These are phyloP conservation scores for Volucella bombylans DNA, from an alignment of 2,888 invertebrate genomes.

Conservation along the genomic window DNA sequence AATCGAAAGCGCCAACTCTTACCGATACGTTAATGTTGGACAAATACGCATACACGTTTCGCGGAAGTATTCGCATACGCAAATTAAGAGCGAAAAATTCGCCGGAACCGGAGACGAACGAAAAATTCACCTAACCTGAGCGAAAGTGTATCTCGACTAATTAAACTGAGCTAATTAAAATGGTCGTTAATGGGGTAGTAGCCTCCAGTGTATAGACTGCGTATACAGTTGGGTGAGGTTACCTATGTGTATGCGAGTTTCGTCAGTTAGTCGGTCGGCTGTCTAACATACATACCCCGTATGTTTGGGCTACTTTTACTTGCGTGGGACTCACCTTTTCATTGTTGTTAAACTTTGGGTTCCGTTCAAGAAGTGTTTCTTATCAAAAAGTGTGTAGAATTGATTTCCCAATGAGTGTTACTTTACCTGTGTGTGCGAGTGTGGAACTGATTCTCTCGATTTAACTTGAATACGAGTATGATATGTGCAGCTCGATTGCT, in stretches of 20 bases:
- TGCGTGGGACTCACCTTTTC: constrained; percentile 14
- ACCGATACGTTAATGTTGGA: not conserved
- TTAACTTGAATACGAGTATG: not conserved
- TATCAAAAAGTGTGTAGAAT: constrained; percentile 32
- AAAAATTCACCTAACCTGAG: constrained; percentile 74
- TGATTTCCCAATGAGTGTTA: constrained; percentile 8
- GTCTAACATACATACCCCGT: not conserved
- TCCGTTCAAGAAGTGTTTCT: constrained; percentile 45
- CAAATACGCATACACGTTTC: constrained; percentile 12
- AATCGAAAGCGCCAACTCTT: not conserved
- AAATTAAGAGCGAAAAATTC: not conserved
- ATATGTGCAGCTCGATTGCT: constrained; percentile 40
- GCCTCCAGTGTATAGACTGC: not conserved
- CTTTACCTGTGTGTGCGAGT: constrained; percentile 2
- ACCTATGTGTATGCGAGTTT: no score
- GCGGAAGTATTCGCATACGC: not conserved
- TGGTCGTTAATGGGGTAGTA: constrained; percentile 74
- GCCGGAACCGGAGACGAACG: constrained; percentile 7
- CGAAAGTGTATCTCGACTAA: constrained; percentile 82
- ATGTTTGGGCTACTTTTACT: not conserved
- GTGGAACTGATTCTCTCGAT: constrained; percentile 21
- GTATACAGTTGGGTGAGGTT: not conserved
- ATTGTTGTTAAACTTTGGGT: constrained; percentile 4
- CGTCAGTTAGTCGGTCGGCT: constrained; percentile 10
- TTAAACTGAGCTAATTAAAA: constrained; percentile 81